Evolutionary conservation across 2,888 invertebrate species (phyloP), one percentile per base, ranked within the genome.

Genomic region (Drosophila ustulata): DNA sequence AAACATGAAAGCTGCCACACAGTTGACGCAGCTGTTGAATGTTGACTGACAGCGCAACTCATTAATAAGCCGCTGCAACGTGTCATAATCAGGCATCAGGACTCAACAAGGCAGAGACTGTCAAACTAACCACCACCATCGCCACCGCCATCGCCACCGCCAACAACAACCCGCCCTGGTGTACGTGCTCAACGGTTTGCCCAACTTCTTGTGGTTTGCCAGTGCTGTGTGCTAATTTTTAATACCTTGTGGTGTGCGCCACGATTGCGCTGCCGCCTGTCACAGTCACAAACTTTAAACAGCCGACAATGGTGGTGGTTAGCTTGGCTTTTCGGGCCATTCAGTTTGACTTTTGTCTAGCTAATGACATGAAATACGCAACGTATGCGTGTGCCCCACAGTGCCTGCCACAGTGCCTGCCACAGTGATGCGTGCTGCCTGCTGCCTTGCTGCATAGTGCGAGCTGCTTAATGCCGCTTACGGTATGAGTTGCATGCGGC

Each of bases 191-290:
- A 53, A 59, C 32, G 58, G 43, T 64, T 64, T 49, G 51, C 30
- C 13, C 63, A 56, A 67, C 59, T 73, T 67, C 56, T 67, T 79
- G 71, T 11, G 80, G 79, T 39, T 55, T 66, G 49, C 43, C 62
- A 32, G 53, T 18, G 49, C 51, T 73, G 67, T 59, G 73, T 64
- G 78, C 78, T 75, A 72, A 75, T 75, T 75, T 75, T 72, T 59
- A 75, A 75, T 75, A 75, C 75, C 78, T 65, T 75, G 73, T 63
- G 75, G 75, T 53, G 56, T 51, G 49, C 34, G 57, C 47, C 61
- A 64, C 67, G 78, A 64, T 61, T 61, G 66, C 39, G 39, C 39
- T 18, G 39, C 62, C 62, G 61, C 28, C 61, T 62, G 66, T 61
- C 62, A 66, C 56, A 66, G 66, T 61, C 62, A 66, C 56, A 66